Evolutionary conservation across 1,140 invertebrate genomes (phyloP).

Genomic region (Acyrthosiphon pisum): DNA sequence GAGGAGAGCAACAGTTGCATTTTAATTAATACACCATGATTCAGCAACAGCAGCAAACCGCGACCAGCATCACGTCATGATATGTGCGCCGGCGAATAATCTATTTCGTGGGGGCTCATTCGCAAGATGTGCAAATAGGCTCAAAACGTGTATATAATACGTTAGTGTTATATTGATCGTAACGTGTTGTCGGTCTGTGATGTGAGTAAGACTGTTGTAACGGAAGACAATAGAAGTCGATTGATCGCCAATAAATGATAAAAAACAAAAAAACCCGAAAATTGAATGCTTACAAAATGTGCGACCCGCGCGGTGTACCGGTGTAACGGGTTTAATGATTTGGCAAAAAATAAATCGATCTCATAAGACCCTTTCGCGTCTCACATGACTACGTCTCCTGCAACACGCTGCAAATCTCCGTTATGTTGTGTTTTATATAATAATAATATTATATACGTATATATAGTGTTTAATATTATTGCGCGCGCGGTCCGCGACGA

Average conservation of each 20-base stretch:
- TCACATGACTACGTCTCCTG: slow-evolving; percentile 4
- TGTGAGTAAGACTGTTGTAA: background rate
- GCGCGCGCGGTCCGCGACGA: background rate
- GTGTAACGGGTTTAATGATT: slow-evolving; percentile 36
- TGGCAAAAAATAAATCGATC: background rate
- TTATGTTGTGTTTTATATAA: background rate
- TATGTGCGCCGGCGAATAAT: background rate
- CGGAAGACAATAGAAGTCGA: background rate
- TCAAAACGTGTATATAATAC: background rate
- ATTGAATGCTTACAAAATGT: background rate
- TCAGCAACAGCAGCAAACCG: slow-evolving; percentile 40
- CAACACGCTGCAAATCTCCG: background rate
- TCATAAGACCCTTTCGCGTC: background rate
- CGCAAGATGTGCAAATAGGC: slow-evolving; percentile 44
- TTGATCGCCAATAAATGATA: background rate
- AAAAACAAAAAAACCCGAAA: background rate
- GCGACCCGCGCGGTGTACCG: background rate
- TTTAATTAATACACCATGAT: slow-evolving; percentile 50
- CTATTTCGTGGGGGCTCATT: background rate
- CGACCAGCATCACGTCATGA: background rate
- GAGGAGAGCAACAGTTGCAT: slow-evolving; percentile 29
- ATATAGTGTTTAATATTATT: background rate
- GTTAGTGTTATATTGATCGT: background rate
- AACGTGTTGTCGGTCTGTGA: background rate
- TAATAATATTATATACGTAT: background rate